phyloP scores from a whole-genome alignment of 64 coral and sea anemone species.

The Montipora foliosa region DNA sequence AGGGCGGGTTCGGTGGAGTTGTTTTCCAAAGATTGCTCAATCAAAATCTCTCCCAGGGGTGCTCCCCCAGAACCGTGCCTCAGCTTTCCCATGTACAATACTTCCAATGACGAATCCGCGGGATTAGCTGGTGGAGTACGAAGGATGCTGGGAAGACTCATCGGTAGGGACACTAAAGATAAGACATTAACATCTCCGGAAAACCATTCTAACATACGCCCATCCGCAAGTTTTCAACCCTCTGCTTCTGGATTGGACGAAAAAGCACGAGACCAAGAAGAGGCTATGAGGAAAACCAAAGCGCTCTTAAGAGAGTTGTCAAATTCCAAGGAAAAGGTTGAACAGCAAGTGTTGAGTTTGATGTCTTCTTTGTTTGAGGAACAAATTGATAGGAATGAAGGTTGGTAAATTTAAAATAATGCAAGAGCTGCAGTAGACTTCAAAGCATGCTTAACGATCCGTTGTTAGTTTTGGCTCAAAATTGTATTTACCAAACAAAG shows the following conservation, averaged over 20 bases:
- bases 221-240: not conserved
- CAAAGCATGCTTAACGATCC: not conserved
- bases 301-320: slow-evolving; percentile 9
- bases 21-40: slow-evolving; percentile 57
- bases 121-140: slow-evolving; percentile 39
- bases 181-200: slow-evolving; percentile 13
- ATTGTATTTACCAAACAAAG: too few relatives aligned
- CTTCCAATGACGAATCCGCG: not conserved
- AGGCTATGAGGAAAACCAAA: slow-evolving; percentile 36
- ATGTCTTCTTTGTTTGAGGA: slow-evolving; percentile 60
- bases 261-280: not conserved
- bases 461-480: not conserved
- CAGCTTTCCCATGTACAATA: slow-evolving; percentile 29
- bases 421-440: not conserved
- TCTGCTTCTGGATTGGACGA: not conserved
- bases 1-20: slow-evolving; percentile 37
- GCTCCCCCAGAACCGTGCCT: slow-evolving; percentile 21
- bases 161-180: slow-evolving; percentile 27
- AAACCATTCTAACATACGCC: not conserved
- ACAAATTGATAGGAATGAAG: slow-evolving; percentile 58
- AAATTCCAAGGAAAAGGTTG: slow-evolving; percentile 58
- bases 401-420: slow-evolving; percentile 22
- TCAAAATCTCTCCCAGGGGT: slow-evolving; percentile 34
- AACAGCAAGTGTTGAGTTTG: slow-evolving; percentile 56
- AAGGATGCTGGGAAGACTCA: slow-evolving; percentile 44